Conservation (phyloP, 2,888 invertebrate genomes). For the Zhuqinia jingwanae region DNA sequence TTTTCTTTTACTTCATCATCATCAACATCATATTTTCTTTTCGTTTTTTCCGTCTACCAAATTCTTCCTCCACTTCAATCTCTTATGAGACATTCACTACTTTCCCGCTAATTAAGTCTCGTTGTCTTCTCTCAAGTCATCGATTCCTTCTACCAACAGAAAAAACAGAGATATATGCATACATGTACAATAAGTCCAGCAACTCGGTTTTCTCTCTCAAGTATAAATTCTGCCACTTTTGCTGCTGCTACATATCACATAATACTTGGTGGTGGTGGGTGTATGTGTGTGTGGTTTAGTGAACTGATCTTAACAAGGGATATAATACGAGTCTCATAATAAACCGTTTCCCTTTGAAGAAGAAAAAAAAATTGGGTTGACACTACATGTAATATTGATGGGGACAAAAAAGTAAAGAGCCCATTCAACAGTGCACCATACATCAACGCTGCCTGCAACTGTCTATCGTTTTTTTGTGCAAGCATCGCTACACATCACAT, state of each 20-base stretch:
- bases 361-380: too few relatives aligned
- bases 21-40: slow-evolving; percentile 34
- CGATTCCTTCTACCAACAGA: slow-evolving; percentile 27
- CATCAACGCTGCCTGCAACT: too few relatives aligned
- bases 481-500: too few relatives aligned
- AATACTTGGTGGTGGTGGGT: too few relatives aligned
- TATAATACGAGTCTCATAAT: too few relatives aligned
- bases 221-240: neutral
- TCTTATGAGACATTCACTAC: slow-evolving; percentile 70
- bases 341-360: too few relatives aligned
- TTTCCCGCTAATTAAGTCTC: slow-evolving; percentile 72
- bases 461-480: too few relatives aligned
- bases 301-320: too few relatives aligned
- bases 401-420: too few relatives aligned
- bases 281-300: too few relatives aligned
- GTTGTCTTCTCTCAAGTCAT: slow-evolving; percentile 52
- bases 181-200: slow-evolving; percentile 1
- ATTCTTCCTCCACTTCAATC: slow-evolving; percentile 55
- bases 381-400: too few relatives aligned
- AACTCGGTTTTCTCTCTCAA: neutral
- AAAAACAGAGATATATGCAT: neutral
- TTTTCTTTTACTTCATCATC: slow-evolving; percentile 10
- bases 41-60: neutral
- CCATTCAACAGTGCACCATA: too few relatives aligned
- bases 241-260: neutral